Conservation (phyloP, 2,888 invertebrate genomes). For the Tuberolachnus salignus region DNA sequence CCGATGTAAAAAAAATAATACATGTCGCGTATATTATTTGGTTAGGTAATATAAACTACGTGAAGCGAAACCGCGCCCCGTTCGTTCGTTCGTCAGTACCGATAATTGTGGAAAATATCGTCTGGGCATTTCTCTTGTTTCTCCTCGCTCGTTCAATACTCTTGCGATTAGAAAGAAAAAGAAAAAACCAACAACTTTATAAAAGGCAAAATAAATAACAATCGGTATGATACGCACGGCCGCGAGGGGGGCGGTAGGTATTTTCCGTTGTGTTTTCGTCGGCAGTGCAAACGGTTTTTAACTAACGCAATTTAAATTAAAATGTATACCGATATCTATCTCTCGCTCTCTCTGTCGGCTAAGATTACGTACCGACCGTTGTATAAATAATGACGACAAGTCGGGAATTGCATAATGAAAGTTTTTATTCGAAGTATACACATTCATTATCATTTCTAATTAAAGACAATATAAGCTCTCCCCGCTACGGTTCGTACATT, state of each 20-base stretch:
- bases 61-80: too few species aligned
- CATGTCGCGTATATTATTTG: too few species aligned
- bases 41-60: too few species aligned
- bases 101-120: too few species aligned
- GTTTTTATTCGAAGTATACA: conserved; percentile 52
- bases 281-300: not conserved
- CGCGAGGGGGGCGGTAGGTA: too few species aligned
- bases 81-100: too few species aligned
- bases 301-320: conserved; percentile 16
- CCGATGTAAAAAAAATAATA: too few species aligned
- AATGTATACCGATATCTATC: too few species aligned
- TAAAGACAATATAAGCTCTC: conserved; percentile 44
- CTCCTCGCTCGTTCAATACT: not conserved
- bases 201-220: too few species aligned
- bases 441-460: conserved; percentile 56
- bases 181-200: not conserved
- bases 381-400: conserved; percentile 45
- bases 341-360: not conserved
- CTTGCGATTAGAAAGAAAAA: not conserved
- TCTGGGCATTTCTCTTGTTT: too few species aligned
- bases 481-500: not conserved
- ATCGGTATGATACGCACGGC: too few species aligned
- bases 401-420: conserved; percentile 35
- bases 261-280: not conserved
- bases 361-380: conserved; percentile 38